Evolutionary conservation across 2,888 invertebrate species (phyloP), one percentile per base, ranked within the genome.

Genomic region (Plagodis dolabraria): DNA sequence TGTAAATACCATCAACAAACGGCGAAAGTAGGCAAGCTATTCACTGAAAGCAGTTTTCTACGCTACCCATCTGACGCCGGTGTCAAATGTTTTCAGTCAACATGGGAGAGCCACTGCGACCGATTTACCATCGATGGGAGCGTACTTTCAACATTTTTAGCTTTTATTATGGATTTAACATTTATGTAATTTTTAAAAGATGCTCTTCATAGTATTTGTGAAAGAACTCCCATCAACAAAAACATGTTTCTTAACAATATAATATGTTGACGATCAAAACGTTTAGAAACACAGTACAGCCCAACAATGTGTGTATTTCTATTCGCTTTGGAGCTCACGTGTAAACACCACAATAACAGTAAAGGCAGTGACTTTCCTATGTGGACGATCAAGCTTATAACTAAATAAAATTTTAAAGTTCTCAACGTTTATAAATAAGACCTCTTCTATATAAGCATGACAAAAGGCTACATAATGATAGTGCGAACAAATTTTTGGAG

Each of bases 11-110:
- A 50, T 50, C 50, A 7, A 8, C 51, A 22, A 44, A 8, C 22
- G n/a, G 34, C 35, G 36, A 7, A 36, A 33, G 36, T 35, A 35
- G n/a, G 44, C 5, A 0, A 45, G 10, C 44, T 11, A 35, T 43
- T 50, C 50, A 43, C 50, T 42, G 11, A 52, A 11, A 38, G 10
- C 35, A 42, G 50, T 11, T 50, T 52, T 52, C 11, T 52, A 35
- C 51, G 44, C 10, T 45, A 6, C 22, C 44, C 22, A 44, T 44
- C 44, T 6, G 6, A 44, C 22, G 10, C 10, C 44, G n/a, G 35
- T 22, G 12, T 44, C 35, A 35, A 35, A 52, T 22, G n/a, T 10
- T 10, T 10, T 45, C 44, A 7, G 8, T 34, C 51, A 44, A 53
- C 53, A 38, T 45, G 9, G 45, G 36, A 52, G 33, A 53, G 53